These are phyloP conservation scores for Cerastis leucographa DNA, from an alignment of 2,888 invertebrate species.

Conservation along the genomic window DNA sequence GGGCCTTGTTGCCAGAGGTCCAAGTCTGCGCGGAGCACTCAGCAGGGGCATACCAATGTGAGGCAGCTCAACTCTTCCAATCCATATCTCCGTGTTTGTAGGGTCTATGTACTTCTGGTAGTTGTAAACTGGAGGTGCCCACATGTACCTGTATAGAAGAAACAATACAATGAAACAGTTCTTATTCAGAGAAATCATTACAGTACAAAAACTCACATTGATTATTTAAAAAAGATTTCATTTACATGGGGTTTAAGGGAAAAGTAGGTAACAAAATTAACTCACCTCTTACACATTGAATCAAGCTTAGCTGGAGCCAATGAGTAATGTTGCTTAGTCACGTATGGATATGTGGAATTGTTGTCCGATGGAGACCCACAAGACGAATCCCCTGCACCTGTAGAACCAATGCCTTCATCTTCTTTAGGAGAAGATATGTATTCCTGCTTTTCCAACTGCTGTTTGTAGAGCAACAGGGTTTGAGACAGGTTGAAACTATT, in stretches of 20 bases:
- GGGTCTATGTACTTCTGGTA: slow-evolving; percentile 79
- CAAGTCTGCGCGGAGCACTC: slow-evolving; percentile 72
- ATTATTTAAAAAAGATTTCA: too few species aligned
- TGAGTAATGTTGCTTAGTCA: slow-evolving; percentile 71
- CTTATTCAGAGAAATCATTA: background rate
- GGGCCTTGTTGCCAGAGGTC: slow-evolving; percentile 77
- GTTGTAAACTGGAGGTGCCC: slow-evolving; percentile 81
- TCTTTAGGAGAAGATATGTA: slow-evolving; percentile 81
- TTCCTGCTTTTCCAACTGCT: slow-evolving; percentile 84
- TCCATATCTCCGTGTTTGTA: slow-evolving; percentile 77
- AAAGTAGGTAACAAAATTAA: background rate
- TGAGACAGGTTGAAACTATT: slow-evolving; percentile 82
- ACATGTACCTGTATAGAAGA: slow-evolving; percentile 77
- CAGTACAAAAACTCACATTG: background rate
- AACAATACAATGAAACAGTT: background rate
- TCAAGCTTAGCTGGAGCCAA: slow-evolving; percentile 85
- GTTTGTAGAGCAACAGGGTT: slow-evolving; percentile 86
- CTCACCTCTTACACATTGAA: slow-evolving; percentile 84
- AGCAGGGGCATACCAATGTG: slow-evolving; percentile 80
- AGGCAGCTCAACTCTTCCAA: slow-evolving; percentile 81
- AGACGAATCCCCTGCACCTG: slow-evolving; percentile 77
- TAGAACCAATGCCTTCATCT: slow-evolving; percentile 85
- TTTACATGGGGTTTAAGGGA: background rate
- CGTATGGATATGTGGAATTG: slow-evolving; percentile 62
- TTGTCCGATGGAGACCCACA: slow-evolving; percentile 78